Base-by-base conservation (phyloP, 2,888 invertebrate genomes). In the Spodoptera littoralis region DNA sequence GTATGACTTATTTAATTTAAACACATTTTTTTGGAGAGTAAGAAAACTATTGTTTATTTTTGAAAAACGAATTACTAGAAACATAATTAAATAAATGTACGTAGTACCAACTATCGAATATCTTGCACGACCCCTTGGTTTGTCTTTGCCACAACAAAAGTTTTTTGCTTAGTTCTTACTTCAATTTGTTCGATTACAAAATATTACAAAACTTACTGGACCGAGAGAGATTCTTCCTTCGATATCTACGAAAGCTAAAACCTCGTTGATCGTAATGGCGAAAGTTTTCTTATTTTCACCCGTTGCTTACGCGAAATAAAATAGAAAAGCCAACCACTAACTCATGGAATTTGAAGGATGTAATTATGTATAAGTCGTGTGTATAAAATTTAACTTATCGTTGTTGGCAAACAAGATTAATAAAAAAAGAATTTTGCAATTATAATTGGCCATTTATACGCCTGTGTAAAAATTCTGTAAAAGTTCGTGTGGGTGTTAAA, bases 401-500 rank as follows among this genome's bases (percentile, higher is more conserved):
- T 18, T 2, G 18, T 18, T 18, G 18, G 18, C 18, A 58, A 47
- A 30, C 8, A 58, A 30, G 11, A 22, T n/a, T n/a, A 18, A 18
- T 18, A 18, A 9, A 50, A 11, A 2, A 4, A 41, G 11, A 44
- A 43, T 9, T 42, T 11, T 13, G 22, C 45, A 9, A 47, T n/a
- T 11, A 44, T 11, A 43, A 30, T 8, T 22, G 18, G 42, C 18
- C 2, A n/a, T 42, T 22, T 8, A 43, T 48, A 22, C 47, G 11
- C 3, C 1, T 61, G 54, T 41, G 24, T 48, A 47, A 60, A 63
- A 60, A 54, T 30, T 13, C n/a, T 49, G 24, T 59, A 45, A 49
- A 58, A 57, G 41, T 60, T 66, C 46, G 74, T 45, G 62, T 72
- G 76, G 60, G 64, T 72, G 70, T 76, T 77, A 80, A 82, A 83